Evolutionary conservation across 2,888 invertebrate genomes (phyloP).

Genomic region (Eurois occulta): DNA sequence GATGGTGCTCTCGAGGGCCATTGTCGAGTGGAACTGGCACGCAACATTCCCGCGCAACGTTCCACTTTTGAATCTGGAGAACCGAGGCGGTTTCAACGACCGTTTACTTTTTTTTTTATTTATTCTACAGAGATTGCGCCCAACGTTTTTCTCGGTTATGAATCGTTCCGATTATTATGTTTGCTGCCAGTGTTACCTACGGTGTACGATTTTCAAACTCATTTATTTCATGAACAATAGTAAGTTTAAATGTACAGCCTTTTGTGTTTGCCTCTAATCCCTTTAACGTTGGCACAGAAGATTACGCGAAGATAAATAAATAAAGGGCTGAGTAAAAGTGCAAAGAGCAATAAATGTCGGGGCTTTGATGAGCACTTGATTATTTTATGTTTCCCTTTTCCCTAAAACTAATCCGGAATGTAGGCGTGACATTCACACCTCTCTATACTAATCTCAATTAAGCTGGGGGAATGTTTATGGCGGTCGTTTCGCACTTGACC

Average conservation of each 20-base stretch:
- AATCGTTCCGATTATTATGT: constrained; percentile 62
- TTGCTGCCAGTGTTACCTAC: constrained; percentile 45
- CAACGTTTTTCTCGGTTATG: constrained; percentile 58
- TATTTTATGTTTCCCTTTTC: constrained; percentile 57
- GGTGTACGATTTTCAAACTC: constrained; percentile 40
- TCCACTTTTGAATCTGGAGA: constrained; percentile 75
- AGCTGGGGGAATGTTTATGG: constrained; percentile 61
- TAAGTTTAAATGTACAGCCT: constrained; percentile 31
- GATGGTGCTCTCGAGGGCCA: constrained; percentile 69
- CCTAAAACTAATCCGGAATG: constrained; percentile 51
- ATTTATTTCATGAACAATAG: constrained; percentile 48
- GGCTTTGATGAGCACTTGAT: constrained; percentile 56
- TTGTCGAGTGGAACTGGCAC: constrained; percentile 76
- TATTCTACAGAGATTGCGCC: constrained; percentile 61
- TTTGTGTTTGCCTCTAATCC: constrained; percentile 37
- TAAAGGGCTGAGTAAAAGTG: constrained; percentile 43
- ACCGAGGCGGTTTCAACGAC: constrained; percentile 68
- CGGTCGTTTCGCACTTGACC: constrained; percentile 69
- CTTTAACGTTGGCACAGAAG: constrained; percentile 20
- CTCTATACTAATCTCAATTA: constrained; percentile 65
- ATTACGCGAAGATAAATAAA: constrained; percentile 40
- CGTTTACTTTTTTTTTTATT: constrained; percentile 64
- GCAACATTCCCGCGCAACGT: constrained; percentile 70
- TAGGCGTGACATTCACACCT: constrained; percentile 62
- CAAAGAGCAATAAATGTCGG: constrained; percentile 52